A percentile compares a stretch with the other conserved stretches of the same genome.
Conservation (phyloP, 2,797 vertebrate genomes). For the Oophaga sylvatica region DNA sequence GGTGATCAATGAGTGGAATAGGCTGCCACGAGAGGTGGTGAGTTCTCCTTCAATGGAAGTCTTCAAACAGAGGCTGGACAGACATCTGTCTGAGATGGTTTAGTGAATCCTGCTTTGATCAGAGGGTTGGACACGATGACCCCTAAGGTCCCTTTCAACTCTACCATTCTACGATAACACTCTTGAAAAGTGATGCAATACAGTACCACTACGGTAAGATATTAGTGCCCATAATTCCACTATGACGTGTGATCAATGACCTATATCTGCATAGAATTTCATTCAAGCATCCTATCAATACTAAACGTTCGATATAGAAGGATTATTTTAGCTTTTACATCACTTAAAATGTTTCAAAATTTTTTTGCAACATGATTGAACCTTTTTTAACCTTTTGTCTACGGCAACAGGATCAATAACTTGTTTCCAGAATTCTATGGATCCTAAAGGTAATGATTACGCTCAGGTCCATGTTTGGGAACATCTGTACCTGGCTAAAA, state of each 20-base stretch:
- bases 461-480: slow-evolving; percentile 9
- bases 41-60: too few species aligned
- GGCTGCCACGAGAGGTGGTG: too few species aligned
- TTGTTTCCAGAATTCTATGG: slow-evolving; percentile 1
- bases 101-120: too few species aligned
- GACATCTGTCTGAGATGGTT: too few species aligned
- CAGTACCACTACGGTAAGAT: neutral
- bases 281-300: neutral
- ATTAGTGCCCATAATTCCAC: neutral
- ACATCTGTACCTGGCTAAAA: slow-evolving; percentile 34
- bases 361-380: neutral
- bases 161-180: neutral
- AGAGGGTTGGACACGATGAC: too few species aligned
- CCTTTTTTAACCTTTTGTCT: slow-evolving; percentile 30
- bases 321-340: neutral
- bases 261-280: neutral
- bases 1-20: too few species aligned
- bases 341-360: neutral
- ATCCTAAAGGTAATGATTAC: slow-evolving; percentile 38
- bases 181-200: neutral
- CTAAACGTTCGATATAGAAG: neutral
- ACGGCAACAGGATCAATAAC: slow-evolving; percentile 48
- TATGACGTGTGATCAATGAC: neutral
- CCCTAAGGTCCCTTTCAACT: too few species aligned
- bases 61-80: too few species aligned